Conservation (phyloP, 1,140 invertebrate genomes). For the Oreohelix idahoensis region DNA sequence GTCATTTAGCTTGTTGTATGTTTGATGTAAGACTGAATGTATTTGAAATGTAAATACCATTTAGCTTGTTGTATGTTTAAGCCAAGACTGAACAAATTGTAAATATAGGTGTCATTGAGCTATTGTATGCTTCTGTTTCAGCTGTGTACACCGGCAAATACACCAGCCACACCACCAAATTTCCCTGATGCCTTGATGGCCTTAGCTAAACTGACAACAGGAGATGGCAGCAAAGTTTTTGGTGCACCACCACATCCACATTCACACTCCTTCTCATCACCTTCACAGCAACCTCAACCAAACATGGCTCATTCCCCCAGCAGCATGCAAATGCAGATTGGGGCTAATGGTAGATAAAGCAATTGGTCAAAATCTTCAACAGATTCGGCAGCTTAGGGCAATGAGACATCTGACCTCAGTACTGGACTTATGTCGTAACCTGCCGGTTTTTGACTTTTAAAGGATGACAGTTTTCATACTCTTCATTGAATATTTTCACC, state of each 20-base stretch:
- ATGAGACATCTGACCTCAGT: not conserved
- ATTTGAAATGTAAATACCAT: no score
- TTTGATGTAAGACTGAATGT: no score
- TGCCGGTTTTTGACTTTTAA: not conserved
- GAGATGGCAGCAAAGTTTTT: slow-evolving; percentile 59
- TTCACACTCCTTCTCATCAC: slow-evolving; percentile 61
- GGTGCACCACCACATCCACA: slow-evolving; percentile 61
- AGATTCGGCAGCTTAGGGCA: slow-evolving; percentile 1
- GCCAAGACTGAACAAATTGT: no score
- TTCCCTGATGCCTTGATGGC: slow-evolving; percentile 69
- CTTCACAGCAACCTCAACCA: slow-evolving; percentile 60
- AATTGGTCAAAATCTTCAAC: not conserved
- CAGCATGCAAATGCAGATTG: slow-evolving; percentile 60
- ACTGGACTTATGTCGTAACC: not conserved
- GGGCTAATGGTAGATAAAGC: slow-evolving; percentile 30
- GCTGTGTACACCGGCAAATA: slow-evolving; percentile 70
- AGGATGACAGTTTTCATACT: not conserved
- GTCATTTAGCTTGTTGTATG: no score
- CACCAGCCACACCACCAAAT: slow-evolving; percentile 69
- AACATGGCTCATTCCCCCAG: slow-evolving; percentile 66
- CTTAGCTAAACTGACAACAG: slow-evolving; percentile 68
- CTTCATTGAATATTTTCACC: slow-evolving; percentile 5
- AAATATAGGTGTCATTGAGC: no score
- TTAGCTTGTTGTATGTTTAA: no score
- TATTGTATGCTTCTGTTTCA: no score